Base-by-base conservation (phyloP, 2,797 vertebrate genomes). In the Manis crassicaudata region DNA sequence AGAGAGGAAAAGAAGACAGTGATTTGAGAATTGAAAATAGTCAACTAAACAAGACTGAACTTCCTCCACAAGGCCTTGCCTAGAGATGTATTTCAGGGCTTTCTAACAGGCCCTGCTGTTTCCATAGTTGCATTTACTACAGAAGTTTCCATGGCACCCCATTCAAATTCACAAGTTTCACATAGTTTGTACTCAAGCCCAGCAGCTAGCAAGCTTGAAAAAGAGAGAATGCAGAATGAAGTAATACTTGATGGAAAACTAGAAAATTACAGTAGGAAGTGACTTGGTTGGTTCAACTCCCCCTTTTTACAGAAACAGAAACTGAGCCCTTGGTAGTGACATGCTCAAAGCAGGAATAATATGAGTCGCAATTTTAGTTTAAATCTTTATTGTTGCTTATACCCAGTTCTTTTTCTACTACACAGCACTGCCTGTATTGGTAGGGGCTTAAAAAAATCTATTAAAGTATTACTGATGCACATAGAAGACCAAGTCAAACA, bases 81-180 rank as follows among this genome's bases (percentile, higher is more conserved):
- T 29, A 60, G n/a, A 62, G 43, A 62, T 23, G 0, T 25, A 29
- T 50, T 90, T 88, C 70, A 46, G 43, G 46, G 11, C 25, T 81
- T 89, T 77, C 43, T 21, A 56, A 52, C 5, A 50, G 46, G 46
- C 18, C 46, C 67, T 62, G n/a, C 43, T 83, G 35, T 88, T 86
- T 87, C 62, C 73, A 75, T 5, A 77, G 62, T n/a, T 80, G 23
- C 46, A 73, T 76, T 86, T 88, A 87, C 68, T 92, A 92, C 18
- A 95, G 52, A 87, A 79, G 43, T 70, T 75, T 87, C 92, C 70
- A 35, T 18, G 54, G 32, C 27, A 60, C 37, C 32, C 14, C 32
- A 43, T 20, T 62, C 70, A 80, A 80, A 84, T 92, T 93, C 75
- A 86, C 56, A 95, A 80, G 63, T 83, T 95, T 75, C 79, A 91